These are phyloP conservation scores for Atta texana DNA, from an alignment of 1,140 invertebrate genomes.

Conservation along the genomic window DNA sequence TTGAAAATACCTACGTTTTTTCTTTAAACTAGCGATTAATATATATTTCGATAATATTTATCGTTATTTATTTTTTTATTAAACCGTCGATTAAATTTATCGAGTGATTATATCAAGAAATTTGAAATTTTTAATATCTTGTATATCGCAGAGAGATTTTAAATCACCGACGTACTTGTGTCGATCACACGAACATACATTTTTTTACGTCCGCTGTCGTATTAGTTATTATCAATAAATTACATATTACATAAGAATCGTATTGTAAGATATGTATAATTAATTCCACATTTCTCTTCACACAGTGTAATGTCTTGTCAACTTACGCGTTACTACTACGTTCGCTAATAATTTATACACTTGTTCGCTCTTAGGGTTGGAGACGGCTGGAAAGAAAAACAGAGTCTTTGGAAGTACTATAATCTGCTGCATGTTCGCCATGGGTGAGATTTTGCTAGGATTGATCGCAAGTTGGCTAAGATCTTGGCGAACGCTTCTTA, in stretches of 20 bases:
- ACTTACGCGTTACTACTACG: background rate
- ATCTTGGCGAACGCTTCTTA: conserved; percentile 90
- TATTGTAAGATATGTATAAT: background rate
- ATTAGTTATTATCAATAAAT: background rate
- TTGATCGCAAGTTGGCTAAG: conserved; percentile 89
- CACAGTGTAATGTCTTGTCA: too few relatives aligned
- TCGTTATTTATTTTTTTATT: background rate
- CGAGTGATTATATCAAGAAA: background rate
- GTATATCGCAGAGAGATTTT: background rate
- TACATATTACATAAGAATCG: conserved; percentile 1
- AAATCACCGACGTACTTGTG: background rate
- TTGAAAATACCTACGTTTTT: background rate
- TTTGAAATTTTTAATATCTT: background rate
- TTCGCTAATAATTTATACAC: background rate
- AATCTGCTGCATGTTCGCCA: conserved; percentile 90
- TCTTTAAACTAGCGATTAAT: background rate
- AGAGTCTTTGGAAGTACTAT: conserved; percentile 91
- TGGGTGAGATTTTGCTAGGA: conserved; percentile 90
- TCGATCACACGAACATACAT: background rate
- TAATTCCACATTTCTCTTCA: background rate
- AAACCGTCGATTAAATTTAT: background rate
- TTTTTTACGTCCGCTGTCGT: background rate
- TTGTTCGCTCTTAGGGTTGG: conserved; percentile 88
- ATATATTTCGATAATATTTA: background rate
- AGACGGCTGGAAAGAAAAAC: conserved; percentile 91